Conservation (phyloP, 2,888 invertebrate genomes). For the Lithophane leautieri region DNA sequence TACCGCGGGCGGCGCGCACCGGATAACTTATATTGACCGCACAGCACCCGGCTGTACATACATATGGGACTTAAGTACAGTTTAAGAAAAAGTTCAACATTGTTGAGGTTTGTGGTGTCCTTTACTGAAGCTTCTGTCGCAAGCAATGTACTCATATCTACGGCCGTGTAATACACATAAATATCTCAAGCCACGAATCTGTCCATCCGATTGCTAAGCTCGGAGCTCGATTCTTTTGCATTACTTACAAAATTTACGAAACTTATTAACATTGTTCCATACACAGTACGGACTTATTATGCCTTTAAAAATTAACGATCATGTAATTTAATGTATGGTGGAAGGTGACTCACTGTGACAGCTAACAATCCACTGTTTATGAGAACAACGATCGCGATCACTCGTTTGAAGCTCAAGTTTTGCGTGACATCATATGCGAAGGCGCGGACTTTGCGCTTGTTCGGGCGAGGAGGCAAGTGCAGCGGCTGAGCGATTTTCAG, state of each 20-base stretch:
- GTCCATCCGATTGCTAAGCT: background rate
- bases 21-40: too few species aligned
- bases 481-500: conserved; percentile 99
- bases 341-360: conserved; percentile 93
- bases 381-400: conserved; percentile 98
- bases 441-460: conserved; percentile 96
- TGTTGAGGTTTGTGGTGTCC: too few species aligned
- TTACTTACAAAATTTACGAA: background rate
- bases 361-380: conserved; percentile 97
- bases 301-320: background rate
- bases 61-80: too few species aligned
- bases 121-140: too few species aligned
- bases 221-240: background rate
- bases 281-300: background rate
- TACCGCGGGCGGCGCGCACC: too few species aligned
- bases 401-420: conserved; percentile 98
- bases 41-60: too few species aligned
- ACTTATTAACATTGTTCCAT: background rate
- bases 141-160: too few species aligned
- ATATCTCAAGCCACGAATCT: background rate
- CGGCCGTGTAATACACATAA: too few species aligned
- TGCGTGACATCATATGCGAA: conserved; percentile 99
- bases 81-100: too few species aligned
- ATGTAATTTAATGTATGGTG: background rate
- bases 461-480: conserved; percentile 99